Evolutionary conservation across 2,888 invertebrate genomes (phyloP).

Genomic region (Orthonychiurus folsomi): DNA sequence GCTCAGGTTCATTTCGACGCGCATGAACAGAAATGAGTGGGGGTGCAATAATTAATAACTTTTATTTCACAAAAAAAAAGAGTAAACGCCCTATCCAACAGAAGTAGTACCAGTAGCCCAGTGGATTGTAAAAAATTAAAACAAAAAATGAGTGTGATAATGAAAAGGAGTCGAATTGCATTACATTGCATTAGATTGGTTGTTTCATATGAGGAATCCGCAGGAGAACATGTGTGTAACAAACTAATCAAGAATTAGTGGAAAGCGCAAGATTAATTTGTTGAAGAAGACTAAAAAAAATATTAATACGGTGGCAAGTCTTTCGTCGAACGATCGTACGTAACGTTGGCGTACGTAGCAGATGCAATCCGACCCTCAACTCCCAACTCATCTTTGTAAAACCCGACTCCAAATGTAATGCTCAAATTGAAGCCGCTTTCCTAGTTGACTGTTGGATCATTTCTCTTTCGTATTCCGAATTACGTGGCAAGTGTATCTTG

Average conservation of each 20-base stretch:
- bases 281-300: neutral
- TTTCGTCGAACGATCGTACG: neutral
- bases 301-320: neutral
- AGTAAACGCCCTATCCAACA: too few relatives aligned
- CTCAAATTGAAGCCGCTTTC: neutral
- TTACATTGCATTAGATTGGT: too few relatives aligned
- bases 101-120: too few relatives aligned
- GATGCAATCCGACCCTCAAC: too few relatives aligned
- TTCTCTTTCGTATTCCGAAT: neutral
- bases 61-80: too few relatives aligned
- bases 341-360: too few relatives aligned
- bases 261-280: neutral
- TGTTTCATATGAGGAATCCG: neutral
- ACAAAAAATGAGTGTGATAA: too few relatives aligned
- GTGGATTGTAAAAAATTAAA: too few relatives aligned
- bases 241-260: neutral
- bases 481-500: neutral
- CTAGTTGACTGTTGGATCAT: neutral
- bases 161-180: too few relatives aligned
- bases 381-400: neutral
- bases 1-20: too few relatives aligned
- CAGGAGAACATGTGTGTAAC: neutral
- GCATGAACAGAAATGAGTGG: too few relatives aligned
- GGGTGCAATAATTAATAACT: too few relatives aligned
- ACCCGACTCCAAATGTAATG: constrained; percentile 1